Conservation (phyloP, 2,113 vertebrate species). For the Acanthochromis polyacanthus region DNA sequence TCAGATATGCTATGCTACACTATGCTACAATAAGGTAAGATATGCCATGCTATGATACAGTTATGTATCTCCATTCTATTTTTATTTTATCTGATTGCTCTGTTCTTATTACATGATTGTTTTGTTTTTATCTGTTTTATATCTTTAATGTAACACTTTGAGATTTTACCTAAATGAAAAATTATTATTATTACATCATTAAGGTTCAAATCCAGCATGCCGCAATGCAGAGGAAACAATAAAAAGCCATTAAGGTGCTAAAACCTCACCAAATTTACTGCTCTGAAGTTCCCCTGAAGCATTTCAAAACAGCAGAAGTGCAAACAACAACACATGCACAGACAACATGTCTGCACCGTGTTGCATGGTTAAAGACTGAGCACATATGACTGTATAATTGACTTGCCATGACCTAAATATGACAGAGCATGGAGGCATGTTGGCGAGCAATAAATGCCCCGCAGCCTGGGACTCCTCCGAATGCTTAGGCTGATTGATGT, state of each 20-base stretch:
- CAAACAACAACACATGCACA: conserved; percentile 1
- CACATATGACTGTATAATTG: conserved; percentile 6
- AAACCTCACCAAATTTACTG: background rate
- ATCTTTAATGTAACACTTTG: no score
- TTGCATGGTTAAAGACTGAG: conserved; percentile 30
- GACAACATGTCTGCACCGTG: conserved; percentile 9
- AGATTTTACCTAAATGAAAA: no score
- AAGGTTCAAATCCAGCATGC: background rate
- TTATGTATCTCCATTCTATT: no score
- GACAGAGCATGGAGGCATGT: conserved; percentile 32
- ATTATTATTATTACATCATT: no score
- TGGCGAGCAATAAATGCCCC: conserved; percentile 40
- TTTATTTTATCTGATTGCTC: no score
- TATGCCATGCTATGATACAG: no score
- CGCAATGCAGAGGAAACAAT: background rate
- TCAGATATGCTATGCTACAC: no score
- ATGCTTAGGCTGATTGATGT: conserved; percentile 59
- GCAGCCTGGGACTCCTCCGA: conserved; percentile 24
- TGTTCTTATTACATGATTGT: no score
- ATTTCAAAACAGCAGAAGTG: background rate
- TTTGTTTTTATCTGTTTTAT: no score
- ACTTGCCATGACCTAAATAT: conserved; percentile 61
- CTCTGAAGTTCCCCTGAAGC: conserved; percentile 4
- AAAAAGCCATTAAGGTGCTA: background rate
- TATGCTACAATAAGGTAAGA: no score